A percentile compares a stretch with the other conserved stretches of the same genome.
Conservation (phyloP, 2,113 vertebrate genomes). For the Sciurus niger region DNA sequence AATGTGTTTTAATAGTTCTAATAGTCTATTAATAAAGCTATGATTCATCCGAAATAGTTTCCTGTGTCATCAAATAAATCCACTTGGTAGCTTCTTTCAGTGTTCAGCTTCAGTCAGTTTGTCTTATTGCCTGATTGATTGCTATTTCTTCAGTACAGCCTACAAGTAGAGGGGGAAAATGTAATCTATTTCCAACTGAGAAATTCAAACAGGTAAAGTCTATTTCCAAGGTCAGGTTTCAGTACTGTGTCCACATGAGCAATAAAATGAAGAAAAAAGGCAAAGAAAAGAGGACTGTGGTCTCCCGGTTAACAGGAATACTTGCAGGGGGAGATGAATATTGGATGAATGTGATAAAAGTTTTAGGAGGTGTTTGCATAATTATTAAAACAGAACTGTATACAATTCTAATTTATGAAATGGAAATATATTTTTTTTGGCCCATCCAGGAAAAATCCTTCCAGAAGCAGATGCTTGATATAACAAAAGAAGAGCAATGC, state of each 20-base stretch:
- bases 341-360: slow-evolving; percentile 42
- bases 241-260: background rate
- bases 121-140: background rate
- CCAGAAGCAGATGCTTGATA: slow-evolving; percentile 60
- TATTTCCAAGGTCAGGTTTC: slow-evolving; percentile 51
- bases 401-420: slow-evolving; percentile 37
- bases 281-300: background rate
- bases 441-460: slow-evolving; percentile 40
- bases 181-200: background rate
- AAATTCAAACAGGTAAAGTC: slow-evolving; percentile 44
- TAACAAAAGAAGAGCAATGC: slow-evolving; percentile 20
- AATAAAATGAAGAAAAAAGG: background rate
- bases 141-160: slow-evolving; percentile 31
- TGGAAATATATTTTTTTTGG: slow-evolving; percentile 57
- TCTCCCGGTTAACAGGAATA: background rate
- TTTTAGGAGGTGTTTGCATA: slow-evolving; percentile 35
- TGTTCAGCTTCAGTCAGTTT: background rate
- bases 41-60: background rate
- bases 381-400: slow-evolving; percentile 64
- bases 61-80: slow-evolving; percentile 2
- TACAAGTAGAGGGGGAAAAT: background rate
- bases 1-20: background rate
- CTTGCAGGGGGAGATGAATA: background rate
- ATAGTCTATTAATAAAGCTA: background rate
- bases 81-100: background rate